These are phyloP conservation scores for human DNA, from an alignment of 2,113 vertebrate species.

Conservation along the genomic window DNA sequence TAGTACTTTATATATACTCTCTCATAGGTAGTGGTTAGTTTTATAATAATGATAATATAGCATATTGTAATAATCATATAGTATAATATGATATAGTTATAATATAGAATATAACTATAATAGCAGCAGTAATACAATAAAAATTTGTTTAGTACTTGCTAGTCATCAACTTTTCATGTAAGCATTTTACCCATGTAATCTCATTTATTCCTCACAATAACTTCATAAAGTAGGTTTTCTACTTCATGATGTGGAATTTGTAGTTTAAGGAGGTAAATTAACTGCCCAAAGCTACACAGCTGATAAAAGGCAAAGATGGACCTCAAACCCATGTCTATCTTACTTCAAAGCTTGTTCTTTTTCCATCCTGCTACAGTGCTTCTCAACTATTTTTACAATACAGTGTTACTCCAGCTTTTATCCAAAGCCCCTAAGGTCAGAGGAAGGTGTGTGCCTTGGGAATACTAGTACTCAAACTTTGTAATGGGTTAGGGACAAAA, in stretches of 20 bases:
- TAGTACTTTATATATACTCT: background rate
- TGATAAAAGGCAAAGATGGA: background rate
- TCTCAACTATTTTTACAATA: background rate
- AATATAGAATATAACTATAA: background rate
- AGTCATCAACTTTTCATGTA: background rate
- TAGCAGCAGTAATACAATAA: conserved; percentile 3
- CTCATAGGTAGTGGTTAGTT: conserved; percentile 1
- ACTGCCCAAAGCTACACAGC: conserved; percentile 33
- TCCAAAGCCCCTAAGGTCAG: background rate
- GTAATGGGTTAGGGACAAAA: background rate
- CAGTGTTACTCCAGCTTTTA: background rate
- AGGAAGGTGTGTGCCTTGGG: background rate
- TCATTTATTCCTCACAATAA: conserved; percentile 36
- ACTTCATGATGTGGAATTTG: background rate
- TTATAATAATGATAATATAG: background rate
- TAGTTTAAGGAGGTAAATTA: background rate
- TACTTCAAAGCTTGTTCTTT: background rate
- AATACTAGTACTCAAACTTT: background rate
- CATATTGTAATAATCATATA: background rate
- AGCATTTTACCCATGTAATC: conserved; percentile 26
- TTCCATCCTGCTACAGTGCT: background rate
- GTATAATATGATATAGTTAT: background rate
- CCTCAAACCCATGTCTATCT: background rate
- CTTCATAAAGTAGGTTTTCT: conserved; percentile 47
- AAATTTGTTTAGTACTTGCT: background rate